Conservation (phyloP, 2,113 vertebrate species). For the Pao palembangensis region DNA sequence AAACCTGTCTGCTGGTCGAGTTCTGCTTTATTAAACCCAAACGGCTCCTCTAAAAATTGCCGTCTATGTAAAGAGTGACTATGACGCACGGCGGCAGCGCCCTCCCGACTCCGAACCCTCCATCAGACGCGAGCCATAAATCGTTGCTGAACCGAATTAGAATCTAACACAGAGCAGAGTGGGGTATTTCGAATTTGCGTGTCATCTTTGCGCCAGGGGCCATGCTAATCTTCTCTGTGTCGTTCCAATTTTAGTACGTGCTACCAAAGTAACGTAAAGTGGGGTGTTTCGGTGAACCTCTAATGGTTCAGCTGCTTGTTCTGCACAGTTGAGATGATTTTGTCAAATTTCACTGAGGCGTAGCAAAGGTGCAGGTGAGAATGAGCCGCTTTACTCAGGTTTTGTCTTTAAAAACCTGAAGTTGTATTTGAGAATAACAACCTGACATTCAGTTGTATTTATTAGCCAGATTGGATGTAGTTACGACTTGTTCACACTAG, state of each 20-base stretch:
- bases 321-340: slow-evolving; percentile 45
- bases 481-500: slow-evolving; percentile 31
- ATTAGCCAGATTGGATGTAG: slow-evolving; percentile 14
- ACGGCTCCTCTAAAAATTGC: slow-evolving; percentile 47
- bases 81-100: slow-evolving; percentile 45
- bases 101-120: slow-evolving; percentile 14
- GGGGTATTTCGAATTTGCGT: no score
- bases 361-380: slow-evolving; percentile 2
- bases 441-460: background rate
- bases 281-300: slow-evolving; percentile 56
- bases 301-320: slow-evolving; percentile 52
- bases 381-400: background rate
- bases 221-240: no score
- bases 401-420: background rate
- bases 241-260: no score
- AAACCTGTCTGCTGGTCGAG: slow-evolving; percentile 38
- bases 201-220: no score
- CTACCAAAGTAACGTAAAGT: no score
- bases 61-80: slow-evolving; percentile 52
- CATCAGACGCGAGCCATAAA: slow-evolving; percentile 66
- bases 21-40: slow-evolving; percentile 55
- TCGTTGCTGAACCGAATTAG: slow-evolving; percentile 67
- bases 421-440: background rate
- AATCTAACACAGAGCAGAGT: slow-evolving; percentile 66
- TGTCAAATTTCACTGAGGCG: background rate